Evolutionary conservation across 2,113 vertebrate genomes (phyloP).

Genomic region (Thymallus thymallus): DNA sequence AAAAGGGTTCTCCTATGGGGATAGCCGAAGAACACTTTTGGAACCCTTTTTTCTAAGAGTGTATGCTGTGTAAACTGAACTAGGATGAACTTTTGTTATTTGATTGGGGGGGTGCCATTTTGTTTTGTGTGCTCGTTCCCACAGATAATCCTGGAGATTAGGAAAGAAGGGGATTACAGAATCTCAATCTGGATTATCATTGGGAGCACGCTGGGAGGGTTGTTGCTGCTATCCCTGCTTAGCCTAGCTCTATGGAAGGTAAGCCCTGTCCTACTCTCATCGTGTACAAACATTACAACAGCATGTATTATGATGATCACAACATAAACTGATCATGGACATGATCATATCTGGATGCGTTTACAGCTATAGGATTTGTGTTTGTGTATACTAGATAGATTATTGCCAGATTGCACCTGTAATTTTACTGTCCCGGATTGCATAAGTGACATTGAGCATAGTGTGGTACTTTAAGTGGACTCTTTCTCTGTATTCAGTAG

Average conservation of each 20-base stretch:
- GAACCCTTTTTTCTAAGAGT: too few species aligned
- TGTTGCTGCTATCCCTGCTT: conserved; percentile 86
- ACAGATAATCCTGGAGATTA: conserved; percentile 85
- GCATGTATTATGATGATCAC: neutral
- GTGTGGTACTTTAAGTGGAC: too few species aligned
- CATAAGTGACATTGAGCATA: too few species aligned
- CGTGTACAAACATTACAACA: conserved; percentile 1
- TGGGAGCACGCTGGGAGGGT: conserved; percentile 87
- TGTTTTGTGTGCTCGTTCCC: neutral
- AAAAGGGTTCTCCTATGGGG: too few species aligned
- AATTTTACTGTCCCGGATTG: too few species aligned
- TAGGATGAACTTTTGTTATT: neutral
- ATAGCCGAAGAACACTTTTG: too few species aligned
- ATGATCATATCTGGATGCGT: too few species aligned
- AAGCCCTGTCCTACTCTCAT: neutral
- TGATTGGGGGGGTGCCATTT: neutral
- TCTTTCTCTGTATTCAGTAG: too few species aligned
- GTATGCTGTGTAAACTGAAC: neutral
- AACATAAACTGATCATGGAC: too few species aligned
- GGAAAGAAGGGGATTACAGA: conserved; percentile 79
- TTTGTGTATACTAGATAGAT: too few species aligned
- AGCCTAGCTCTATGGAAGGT: conserved; percentile 94
- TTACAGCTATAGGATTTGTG: too few species aligned
- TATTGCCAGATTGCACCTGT: too few species aligned
- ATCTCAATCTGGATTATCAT: conserved; percentile 89